phyloP scores from a whole-genome alignment of 2,888 invertebrate species.

The Xylota sylvarum region DNA sequence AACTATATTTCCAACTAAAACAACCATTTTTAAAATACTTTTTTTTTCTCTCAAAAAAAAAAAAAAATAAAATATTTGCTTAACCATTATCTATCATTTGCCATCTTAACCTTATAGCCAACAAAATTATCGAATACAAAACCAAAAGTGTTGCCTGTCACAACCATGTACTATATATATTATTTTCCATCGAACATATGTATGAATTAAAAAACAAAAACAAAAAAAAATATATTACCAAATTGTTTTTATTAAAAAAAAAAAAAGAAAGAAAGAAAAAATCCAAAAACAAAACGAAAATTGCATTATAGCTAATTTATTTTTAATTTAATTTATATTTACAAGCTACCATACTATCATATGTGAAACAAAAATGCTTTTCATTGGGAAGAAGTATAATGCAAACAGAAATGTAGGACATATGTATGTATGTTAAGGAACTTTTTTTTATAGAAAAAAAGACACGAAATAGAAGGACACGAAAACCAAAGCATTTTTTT shows the following conservation, averaged over 20 bases:
- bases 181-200: background rate
- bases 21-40: slow-evolving; percentile 27
- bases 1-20: slow-evolving; percentile 43
- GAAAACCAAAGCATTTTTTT: slow-evolving; percentile 26
- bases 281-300: slow-evolving; percentile 52
- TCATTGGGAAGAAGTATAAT: slow-evolving; percentile 29
- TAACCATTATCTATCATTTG: slow-evolving; percentile 4
- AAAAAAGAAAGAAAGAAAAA: too few relatives aligned
- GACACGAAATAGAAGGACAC: slow-evolving; percentile 14
- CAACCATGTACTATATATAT: slow-evolving; percentile 3
- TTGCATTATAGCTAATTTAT: slow-evolving; percentile 42
- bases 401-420: slow-evolving; percentile 20
- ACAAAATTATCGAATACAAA: slow-evolving; percentile 55
- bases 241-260: slow-evolving; percentile 9
- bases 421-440: background rate
- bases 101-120: slow-evolving; percentile 1
- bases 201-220: background rate
- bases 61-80: slow-evolving; percentile 32
- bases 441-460: slow-evolving; percentile 27
- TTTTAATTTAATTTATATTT: slow-evolving; percentile 31
- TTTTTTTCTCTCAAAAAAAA: background rate
- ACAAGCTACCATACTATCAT: slow-evolving; percentile 30
- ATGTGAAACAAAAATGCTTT: slow-evolving; percentile 4
- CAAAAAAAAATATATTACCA: slow-evolving; percentile 1
- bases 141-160: slow-evolving; percentile 46